phyloP scores from a whole-genome alignment of 2,797 vertebrate species.

The Odontamblyopus lacepedii region DNA sequence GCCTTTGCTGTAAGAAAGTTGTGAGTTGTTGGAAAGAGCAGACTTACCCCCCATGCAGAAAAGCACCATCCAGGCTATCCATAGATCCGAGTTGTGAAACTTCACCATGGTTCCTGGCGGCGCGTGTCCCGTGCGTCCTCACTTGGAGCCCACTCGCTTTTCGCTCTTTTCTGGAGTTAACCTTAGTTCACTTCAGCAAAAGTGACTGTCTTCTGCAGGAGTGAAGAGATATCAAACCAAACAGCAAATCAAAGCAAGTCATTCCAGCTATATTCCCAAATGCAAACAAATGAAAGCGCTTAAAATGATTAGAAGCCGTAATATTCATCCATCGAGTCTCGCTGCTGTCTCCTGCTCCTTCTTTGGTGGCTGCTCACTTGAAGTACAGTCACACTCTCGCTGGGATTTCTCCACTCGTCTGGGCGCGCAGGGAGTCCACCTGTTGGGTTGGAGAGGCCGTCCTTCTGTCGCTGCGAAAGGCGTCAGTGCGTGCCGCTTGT shows the following conservation, averaged over 20 bases:
- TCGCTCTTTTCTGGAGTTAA: constrained; percentile 17
- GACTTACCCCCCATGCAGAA: constrained; percentile 81
- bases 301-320: constrained; percentile 12
- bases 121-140: constrained; percentile 25
- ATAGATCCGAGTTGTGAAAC: constrained; percentile 82
- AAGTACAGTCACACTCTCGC: constrained; percentile 26
- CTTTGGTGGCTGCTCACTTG: constrained; percentile 33
- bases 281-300: neutral
- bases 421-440: constrained; percentile 15
- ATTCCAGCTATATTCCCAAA: constrained; percentile 8
- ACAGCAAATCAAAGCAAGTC: constrained; percentile 39
- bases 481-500: constrained; percentile 30
- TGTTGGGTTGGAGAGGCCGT: constrained; percentile 3
- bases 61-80: constrained; percentile 81
- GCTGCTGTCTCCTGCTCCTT: constrained; percentile 16
- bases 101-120: constrained; percentile 74
- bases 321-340: constrained; percentile 9
- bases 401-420: constrained; percentile 41
- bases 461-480: constrained; percentile 10
- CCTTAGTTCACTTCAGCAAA: constrained; percentile 39
- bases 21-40: constrained; percentile 19
- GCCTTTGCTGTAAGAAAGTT: neutral
- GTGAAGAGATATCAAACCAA: constrained; percentile 32
- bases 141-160: constrained; percentile 14
- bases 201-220: constrained; percentile 40